Evolutionary conservation across 1,140 invertebrate species (phyloP).

Genomic region (Orussus abietinus): DNA sequence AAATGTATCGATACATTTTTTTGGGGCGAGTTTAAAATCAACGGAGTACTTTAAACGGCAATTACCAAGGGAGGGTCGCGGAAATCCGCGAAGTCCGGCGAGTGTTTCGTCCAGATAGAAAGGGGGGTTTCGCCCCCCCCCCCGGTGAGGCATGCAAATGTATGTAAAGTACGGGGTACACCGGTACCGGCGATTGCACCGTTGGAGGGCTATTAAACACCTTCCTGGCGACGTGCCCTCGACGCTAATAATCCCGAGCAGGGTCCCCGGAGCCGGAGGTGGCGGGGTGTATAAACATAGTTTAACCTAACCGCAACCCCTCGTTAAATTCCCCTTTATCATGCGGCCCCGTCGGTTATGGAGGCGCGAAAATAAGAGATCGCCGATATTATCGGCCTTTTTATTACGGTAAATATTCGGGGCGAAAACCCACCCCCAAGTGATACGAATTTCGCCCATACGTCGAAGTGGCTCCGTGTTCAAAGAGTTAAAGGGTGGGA

Average conservation of each 20-base stretch:
- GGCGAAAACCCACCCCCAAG: too few relatives aligned
- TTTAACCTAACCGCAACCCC: constrained; percentile 35
- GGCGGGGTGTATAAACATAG: constrained; percentile 30
- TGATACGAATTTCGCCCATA: too few relatives aligned
- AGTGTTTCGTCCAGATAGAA: constrained; percentile 37
- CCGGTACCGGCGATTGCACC: constrained; percentile 36
- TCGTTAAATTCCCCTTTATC: constrained; percentile 49
- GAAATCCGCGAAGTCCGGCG: constrained; percentile 10
- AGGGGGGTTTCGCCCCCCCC: constrained; percentile 24
- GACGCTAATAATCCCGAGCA: constrained; percentile 18
- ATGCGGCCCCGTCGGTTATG: constrained; percentile 30
- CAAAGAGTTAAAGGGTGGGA: too few relatives aligned
- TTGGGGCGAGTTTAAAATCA: too few relatives aligned
- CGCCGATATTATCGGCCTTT: constrained; percentile 4
- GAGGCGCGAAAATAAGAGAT: constrained; percentile 38
- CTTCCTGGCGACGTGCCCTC: constrained; percentile 41
- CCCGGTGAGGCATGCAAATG: constrained; percentile 15
- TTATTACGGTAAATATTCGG: background rate
- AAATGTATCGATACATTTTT: too few relatives aligned
- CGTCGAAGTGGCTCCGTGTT: too few relatives aligned
- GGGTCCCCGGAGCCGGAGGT: constrained; percentile 4
- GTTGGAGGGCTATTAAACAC: constrained; percentile 49
- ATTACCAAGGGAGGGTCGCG: too few relatives aligned
- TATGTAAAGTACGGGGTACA: constrained; percentile 12
- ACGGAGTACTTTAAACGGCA: too few relatives aligned